Conservation (phyloP, 2,888 invertebrate species). For the Nemotelus pantherinus region DNA sequence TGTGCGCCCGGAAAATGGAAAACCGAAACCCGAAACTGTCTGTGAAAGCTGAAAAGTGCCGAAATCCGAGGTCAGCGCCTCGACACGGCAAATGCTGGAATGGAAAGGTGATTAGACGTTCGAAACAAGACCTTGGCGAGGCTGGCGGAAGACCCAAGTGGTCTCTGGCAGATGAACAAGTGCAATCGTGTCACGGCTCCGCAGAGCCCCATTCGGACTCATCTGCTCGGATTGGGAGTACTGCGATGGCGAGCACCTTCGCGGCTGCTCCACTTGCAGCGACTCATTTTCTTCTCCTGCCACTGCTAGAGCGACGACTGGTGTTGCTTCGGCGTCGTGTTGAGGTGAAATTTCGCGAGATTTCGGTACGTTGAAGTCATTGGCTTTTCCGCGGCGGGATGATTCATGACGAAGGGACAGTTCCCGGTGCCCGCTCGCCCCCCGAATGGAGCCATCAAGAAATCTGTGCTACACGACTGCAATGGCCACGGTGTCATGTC, state of each 20-base stretch:
- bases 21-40: no score
- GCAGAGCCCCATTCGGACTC: conserved; percentile 1
- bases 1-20: no score
- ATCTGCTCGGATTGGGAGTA: not conserved
- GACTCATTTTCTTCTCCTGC: not conserved
- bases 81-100: not conserved
- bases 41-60: no score
- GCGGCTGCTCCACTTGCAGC: conserved; percentile 16
- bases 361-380: conserved; percentile 31
- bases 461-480: conserved; percentile 29
- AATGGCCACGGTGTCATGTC: conserved; percentile 35
- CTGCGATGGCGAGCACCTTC: not conserved
- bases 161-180: conserved; percentile 17
- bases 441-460: not conserved
- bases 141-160: not conserved
- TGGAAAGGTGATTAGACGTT: not conserved
- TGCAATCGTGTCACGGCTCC: conserved; percentile 33
- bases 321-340: not conserved
- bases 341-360: conserved; percentile 17
- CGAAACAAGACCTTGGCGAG: not conserved
- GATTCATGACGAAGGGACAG: conserved; percentile 2
- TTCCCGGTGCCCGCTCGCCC: conserved; percentile 5
- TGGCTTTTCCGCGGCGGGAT: conserved; percentile 8
- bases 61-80: no score
- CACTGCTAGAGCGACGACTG: not conserved